These are phyloP conservation scores for Rhegmatorhina hoffmannsi DNA, from an alignment of 2,113 vertebrate species.

Conservation along the genomic window DNA sequence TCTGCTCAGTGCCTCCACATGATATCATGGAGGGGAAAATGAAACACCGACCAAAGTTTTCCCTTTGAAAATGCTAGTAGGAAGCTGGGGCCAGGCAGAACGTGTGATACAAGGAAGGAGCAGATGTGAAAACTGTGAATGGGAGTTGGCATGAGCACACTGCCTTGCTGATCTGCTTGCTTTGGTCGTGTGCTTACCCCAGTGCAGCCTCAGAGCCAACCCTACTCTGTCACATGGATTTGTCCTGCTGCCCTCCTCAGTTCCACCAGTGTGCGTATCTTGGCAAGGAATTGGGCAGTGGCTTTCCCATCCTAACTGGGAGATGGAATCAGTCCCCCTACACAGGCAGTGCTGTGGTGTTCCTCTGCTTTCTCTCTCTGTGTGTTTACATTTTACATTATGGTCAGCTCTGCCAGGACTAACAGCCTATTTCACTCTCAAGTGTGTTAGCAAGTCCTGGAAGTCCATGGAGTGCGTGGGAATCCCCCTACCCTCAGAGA, in stretches of 20 bases:
- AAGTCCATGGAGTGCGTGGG: fast-evolving
- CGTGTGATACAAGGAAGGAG: fast-evolving
- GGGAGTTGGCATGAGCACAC: fast-evolving
- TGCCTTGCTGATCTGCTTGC: fast-evolving
- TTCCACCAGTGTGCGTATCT: background rate
- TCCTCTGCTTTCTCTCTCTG: background rate
- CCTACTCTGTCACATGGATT: background rate
- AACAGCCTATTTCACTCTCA: background rate
- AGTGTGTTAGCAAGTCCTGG: background rate
- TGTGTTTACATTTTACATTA: background rate
- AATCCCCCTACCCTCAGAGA: background rate
- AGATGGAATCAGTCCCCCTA: background rate
- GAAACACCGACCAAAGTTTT: background rate
- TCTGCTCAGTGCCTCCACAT: background rate
- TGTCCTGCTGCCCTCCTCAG: background rate
- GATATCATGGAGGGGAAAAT: background rate
- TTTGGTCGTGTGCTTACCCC: background rate
- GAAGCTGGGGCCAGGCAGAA: background rate
- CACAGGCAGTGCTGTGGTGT: background rate
- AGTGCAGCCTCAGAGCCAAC: background rate
- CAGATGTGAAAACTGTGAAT: background rate
- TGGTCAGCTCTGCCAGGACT: background rate
- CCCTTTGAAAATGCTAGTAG: background rate
- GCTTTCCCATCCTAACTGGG: background rate
- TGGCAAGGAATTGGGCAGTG: background rate